Evolutionary conservation across 2,113 vertebrate genomes (phyloP), one percentile per base, ranked within the genome.

Genomic region (Macrotus californicus): DNA sequence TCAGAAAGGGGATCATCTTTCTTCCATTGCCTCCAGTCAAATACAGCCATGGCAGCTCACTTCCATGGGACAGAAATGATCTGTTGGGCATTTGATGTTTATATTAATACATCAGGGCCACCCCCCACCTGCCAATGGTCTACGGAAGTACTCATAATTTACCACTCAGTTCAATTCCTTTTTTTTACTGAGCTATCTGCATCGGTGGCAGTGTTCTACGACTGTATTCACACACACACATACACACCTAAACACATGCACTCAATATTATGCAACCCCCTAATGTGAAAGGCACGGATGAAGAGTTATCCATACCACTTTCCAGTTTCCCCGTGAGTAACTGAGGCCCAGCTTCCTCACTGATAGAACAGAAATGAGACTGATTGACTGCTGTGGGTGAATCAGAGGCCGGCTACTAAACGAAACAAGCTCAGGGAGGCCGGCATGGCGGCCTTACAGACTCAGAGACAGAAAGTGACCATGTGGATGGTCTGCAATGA

Each of bases 11-110:
- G 79, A 82, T 77, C 83, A 94, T 94, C 94, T 91, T 96, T 96
- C 86, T 94, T 87, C 66, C 66, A 15, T 39, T 84, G 93, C 93
- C 95, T 96, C 50, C 66, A 92, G 95, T 96, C 89, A 95, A 50
- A 70, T 77, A 54, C 29, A 91, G 91, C 91, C 69, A 93, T 69
- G 96, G 96, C 87, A 87, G 92, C 91, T 96, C 91, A 93, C 94
- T 95, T 95, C 94, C 95, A 97, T 64, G 94, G 92, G 97, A 92
- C 39, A 85, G 94, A 95, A 95, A 97, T 48, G 80, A 86, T 92
- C 87, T 87, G 66, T 61, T 96, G 84, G 89, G 92, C 89, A 87
- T 69, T 79, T 36, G 6, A 5, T 73, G 83, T 83, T 93, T 93
- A 48, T 75, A 83, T 69, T 61, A 84, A 87, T 21, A 61, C 75